Base-by-base conservation (phyloP, 2,888 invertebrate genomes). In the Xestoiulus laeticollis region DNA sequence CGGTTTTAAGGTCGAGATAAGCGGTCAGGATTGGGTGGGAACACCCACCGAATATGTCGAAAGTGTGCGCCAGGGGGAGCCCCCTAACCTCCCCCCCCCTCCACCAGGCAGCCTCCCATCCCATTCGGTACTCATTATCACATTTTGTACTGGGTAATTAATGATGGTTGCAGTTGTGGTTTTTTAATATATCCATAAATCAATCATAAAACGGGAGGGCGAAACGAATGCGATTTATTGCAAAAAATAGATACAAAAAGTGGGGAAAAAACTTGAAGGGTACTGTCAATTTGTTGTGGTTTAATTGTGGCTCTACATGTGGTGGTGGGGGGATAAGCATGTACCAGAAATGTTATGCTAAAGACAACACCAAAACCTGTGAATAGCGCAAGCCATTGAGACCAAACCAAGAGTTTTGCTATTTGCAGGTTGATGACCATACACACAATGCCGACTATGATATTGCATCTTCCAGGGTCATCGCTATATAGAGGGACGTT, bases 181-280 rank as follows among this genome's bases (percentile, higher is more conserved):
- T 78, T 78, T 38, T 78, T 78, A 78, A 78, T 78, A 78, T 32
- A 30, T 78, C 78, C 78, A 78, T 78, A 78, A 78, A 78, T 78
- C 78, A 78, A 78, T 78, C 78, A 78, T 30, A 30, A 78, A 78
- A 32, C 78, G 78, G 78, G 78, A 30, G 78, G 78, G 78, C 30
- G 78, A 78, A 78, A 78, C 78, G 78, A 78, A 78, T 78, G 30
- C 30, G 78, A 78, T 78, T 30, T 78, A 10, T 16, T 26, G 16
- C 30, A 78, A 78, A 78, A 78, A 78, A 78, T 22, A 1, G 22
- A 68, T 59, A 59, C 53, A 59, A 68, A 22, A 22, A 16, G n/a
- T 19, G 53, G 5, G n/a, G 22, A 68, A 68, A 68, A 26, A 68
- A 68, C 12, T 6, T 59, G 59, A 59, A n/a, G 59, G 22, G 10